phyloP scores from a whole-genome alignment of 1,140 invertebrate species.

The Drosophila suzukii region DNA sequence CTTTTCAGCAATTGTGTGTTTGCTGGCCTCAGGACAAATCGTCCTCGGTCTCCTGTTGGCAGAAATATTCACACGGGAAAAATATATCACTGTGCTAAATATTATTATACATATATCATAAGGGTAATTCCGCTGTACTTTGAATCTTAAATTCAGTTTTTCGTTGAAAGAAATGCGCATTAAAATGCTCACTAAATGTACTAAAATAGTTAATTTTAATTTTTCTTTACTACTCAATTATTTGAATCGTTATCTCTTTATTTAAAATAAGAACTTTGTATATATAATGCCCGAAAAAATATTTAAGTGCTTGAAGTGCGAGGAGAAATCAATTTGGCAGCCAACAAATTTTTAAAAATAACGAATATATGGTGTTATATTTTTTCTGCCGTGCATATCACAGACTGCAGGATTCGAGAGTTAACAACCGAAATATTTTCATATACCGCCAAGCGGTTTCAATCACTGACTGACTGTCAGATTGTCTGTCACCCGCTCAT shows the following conservation, averaged over 20 bases:
- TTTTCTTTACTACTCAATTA: too few relatives aligned
- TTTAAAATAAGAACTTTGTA: too few relatives aligned
- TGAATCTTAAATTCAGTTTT: too few relatives aligned
- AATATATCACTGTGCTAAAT: conserved; percentile 13
- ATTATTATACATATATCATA: not conserved
- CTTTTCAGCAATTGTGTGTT: conserved; percentile 74
- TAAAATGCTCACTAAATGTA: too few relatives aligned
- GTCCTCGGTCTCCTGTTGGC: conserved; percentile 19
- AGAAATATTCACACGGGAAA: conserved; percentile 22
- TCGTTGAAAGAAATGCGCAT: too few relatives aligned
- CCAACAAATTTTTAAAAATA: not conserved
- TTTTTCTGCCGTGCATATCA: conserved; percentile 8
- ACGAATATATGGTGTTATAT: not conserved
- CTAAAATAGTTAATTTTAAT: too few relatives aligned
- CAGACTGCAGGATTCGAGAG: conserved; percentile 44
- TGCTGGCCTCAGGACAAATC: conserved; percentile 36
- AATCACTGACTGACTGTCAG: conserved; percentile 58
- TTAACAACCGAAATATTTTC: conserved; percentile 75
- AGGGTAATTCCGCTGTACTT: not conserved
- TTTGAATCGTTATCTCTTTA: too few relatives aligned
- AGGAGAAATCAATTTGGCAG: too few relatives aligned
- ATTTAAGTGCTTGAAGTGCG: too few relatives aligned
- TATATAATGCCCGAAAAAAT: too few relatives aligned
- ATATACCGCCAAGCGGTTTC: conserved; percentile 45
- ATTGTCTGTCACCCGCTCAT: conserved; percentile 23